Evolutionary conservation across 2,113 vertebrate genomes (phyloP).

Genomic region (Pongo abelii): DNA sequence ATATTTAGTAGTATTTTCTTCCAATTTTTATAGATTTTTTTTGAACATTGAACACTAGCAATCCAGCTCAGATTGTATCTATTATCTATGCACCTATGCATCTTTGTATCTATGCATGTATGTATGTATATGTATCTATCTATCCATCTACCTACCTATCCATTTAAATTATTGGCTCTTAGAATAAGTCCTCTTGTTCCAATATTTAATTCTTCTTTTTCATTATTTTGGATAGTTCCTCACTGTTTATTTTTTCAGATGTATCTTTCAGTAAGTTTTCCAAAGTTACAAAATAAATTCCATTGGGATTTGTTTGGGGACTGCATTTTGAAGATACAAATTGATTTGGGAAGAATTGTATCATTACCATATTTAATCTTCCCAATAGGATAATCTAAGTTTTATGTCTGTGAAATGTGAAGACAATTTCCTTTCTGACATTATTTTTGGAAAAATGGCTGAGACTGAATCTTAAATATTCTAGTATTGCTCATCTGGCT

Average conservation of each 20-base stretch:
- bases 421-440: slow-evolving; percentile 34
- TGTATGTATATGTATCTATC: background rate
- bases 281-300: slow-evolving; percentile 54
- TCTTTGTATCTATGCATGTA: background rate
- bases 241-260: slow-evolving; percentile 46
- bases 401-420: slow-evolving; percentile 11
- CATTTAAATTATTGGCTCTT: slow-evolving; percentile 59
- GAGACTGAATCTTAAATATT: background rate
- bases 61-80: background rate
- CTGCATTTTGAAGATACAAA: slow-evolving; percentile 52
- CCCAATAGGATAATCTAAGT: background rate
- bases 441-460: background rate
- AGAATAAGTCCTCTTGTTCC: slow-evolving; percentile 64
- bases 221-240: slow-evolving; percentile 56
- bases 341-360: slow-evolving; percentile 23
- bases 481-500: background rate
- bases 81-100: background rate
- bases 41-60: background rate
- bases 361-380: slow-evolving; percentile 29
- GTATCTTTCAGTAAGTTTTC: slow-evolving; percentile 43
- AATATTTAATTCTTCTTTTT: slow-evolving; percentile 66
- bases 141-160: background rate
- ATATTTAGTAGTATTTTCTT: background rate
- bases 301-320: slow-evolving; percentile 37
- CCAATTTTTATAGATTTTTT: background rate